phyloP scores from a whole-genome alignment of 2,797 vertebrate species.

The Saxicola maurus region DNA sequence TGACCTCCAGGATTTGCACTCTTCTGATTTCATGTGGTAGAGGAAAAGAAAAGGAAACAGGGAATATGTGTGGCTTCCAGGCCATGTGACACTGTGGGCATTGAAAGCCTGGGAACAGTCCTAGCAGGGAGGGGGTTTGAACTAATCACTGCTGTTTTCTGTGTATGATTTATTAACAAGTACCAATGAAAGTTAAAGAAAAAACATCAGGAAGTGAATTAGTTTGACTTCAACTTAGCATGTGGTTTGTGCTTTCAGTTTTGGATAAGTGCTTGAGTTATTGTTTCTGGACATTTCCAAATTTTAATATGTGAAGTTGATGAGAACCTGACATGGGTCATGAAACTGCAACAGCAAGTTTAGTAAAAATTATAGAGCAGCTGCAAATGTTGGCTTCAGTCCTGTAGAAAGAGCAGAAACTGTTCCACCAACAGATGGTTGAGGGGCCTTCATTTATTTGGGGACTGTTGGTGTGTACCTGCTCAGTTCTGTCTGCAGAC shows the following conservation, averaged over 20 bases:
- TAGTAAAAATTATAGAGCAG: background rate
- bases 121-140: background rate
- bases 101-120: background rate
- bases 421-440: background rate
- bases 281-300: background rate
- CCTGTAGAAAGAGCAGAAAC: background rate
- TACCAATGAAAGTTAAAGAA: background rate
- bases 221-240: background rate
- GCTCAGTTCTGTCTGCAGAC: background rate
- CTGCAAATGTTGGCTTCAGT: slow-evolving; percentile 31
- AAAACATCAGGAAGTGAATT: background rate
- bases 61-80: background rate
- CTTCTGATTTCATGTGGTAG: accelerated
- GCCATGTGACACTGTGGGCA: background rate
- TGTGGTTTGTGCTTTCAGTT: background rate
- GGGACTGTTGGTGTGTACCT: background rate
- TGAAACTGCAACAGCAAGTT: background rate
- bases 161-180: background rate
- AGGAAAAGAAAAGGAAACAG: background rate
- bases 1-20: background rate
- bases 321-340: background rate
- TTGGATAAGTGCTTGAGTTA: background rate
- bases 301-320: background rate
- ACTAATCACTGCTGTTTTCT: background rate
- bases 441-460: background rate